Percentiles rank a stretch among this genome's conserved stretches.
Evolutionary conservation across 2,888 invertebrate genomes (phyloP).

Genomic region (Neuroscelio doddi): DNA sequence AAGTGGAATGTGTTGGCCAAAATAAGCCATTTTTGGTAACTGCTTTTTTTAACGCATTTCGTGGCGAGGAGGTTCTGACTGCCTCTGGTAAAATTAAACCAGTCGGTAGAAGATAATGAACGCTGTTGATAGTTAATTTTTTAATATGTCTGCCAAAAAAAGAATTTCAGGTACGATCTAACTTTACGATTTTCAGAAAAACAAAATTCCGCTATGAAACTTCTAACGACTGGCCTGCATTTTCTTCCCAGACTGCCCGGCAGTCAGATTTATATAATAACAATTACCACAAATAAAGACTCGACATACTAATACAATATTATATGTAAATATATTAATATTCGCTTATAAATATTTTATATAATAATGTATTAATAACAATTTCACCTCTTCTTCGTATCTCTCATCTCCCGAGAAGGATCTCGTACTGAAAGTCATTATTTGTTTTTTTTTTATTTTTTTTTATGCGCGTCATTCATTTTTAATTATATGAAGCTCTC

Average conservation of each 20-base stretch:
- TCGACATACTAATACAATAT: conserved; percentile 65
- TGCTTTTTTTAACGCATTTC: conserved; percentile 22
- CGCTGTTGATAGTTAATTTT: no score
- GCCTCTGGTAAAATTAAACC: conserved; percentile 35
- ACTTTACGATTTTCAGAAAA: no score
- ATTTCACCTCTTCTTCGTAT: conserved; percentile 40
- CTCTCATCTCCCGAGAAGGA: conserved; percentile 8
- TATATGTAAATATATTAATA: conserved; percentile 69
- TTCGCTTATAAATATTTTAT: conserved; percentile 68
- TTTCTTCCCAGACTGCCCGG: conserved; percentile 67
- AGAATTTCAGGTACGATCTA: no score
- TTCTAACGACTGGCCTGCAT: no score
- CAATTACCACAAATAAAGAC: conserved; percentile 67
- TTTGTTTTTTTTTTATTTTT: no score
- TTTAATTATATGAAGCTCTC: neutral
- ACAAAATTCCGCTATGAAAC: no score
- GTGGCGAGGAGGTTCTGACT: conserved; percentile 36
- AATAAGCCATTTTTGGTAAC: conserved; percentile 27
- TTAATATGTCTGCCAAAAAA: no score
- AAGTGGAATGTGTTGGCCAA: conserved; percentile 63
- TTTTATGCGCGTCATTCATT: no score
- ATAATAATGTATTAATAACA: conserved; percentile 68
- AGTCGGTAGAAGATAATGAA: no score
- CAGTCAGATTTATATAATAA: conserved; percentile 63
- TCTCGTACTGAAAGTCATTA: conserved; percentile 18